These are phyloP conservation scores for Phylloscopus whistleri DNA, from an alignment of 2,113 vertebrate genomes.

Conservation along the genomic window DNA sequence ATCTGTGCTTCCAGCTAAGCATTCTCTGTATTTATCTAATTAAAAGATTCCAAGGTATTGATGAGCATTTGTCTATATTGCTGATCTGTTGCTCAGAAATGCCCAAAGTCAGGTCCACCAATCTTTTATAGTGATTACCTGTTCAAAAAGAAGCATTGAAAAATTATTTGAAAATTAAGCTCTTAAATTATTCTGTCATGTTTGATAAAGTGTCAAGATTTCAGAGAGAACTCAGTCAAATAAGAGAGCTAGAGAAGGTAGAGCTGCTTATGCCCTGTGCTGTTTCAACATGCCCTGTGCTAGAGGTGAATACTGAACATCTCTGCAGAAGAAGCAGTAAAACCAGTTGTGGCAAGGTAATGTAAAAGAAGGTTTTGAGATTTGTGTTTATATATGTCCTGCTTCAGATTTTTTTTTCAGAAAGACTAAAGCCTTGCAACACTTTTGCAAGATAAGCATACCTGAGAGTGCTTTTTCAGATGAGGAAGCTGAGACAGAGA, in stretches of 20 bases:
- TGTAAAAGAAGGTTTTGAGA: neutral
- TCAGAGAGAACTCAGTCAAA: neutral
- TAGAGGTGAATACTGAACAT: neutral
- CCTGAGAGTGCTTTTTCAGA: neutral
- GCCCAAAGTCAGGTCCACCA: neutral
- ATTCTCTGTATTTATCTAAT: neutral
- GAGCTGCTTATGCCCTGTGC: neutral
- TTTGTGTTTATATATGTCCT: neutral
- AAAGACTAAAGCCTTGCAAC: neutral
- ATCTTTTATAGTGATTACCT: neutral
- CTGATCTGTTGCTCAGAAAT: neutral
- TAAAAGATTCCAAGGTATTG: neutral
- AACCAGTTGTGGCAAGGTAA: conserved; percentile 17
- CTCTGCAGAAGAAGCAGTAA: conserved; percentile 10
- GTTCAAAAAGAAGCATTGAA: neutral
- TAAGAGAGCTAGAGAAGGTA: neutral
- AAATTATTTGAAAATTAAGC: neutral
- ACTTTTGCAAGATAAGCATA: neutral
- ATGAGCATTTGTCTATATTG: neutral
- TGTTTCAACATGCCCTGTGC: neutral
- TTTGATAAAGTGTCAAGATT: neutral
- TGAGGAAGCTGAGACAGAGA: neutral
- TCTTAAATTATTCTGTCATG: neutral
- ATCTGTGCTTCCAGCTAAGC: neutral
- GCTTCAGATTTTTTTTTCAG: neutral